A percentile compares a stretch with the other conserved stretches of the same genome.
Evolutionary conservation across 23 tunicate species (phyloP).

Genomic region (Diplosoma virens): DNA sequence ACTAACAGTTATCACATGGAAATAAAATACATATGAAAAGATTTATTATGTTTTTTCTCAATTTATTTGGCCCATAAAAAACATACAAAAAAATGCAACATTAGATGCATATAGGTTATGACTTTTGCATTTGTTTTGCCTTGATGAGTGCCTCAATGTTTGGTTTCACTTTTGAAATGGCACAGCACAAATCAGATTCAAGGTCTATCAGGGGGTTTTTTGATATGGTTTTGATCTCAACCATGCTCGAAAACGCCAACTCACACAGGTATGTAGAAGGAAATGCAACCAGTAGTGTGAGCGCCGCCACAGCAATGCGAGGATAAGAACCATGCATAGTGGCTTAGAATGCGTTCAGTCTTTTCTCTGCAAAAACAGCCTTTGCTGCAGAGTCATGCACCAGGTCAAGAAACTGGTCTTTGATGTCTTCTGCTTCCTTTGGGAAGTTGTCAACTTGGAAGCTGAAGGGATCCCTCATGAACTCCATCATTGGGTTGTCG

Average conservation of each 20-base stretch:
- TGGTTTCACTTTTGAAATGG: no score
- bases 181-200: no score
- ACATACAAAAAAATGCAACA: constrained; percentile 16
- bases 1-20: constrained; percentile 1
- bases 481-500: no score
- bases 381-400: neutral
- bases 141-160: constrained; percentile 13
- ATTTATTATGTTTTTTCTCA: constrained; percentile 3
- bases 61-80: constrained; percentile 8
- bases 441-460: no score
- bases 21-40: constrained; percentile 6
- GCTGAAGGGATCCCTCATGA: no score
- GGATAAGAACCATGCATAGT: neutral
- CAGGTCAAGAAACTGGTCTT: neutral
- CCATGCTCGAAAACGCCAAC: neutral
- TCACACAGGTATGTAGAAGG: neutral
- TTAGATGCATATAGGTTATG: neutral
- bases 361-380: neutral
- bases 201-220: no score
- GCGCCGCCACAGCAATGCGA: no score
- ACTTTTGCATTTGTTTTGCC: constrained; percentile 9
- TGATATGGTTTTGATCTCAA: no score
- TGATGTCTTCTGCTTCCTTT: neutral
- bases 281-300: neutral
- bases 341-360: neutral